Percentiles rank a stretch among this genome's conserved stretches.
phyloP scores from a whole-genome alignment of 2,888 invertebrate genomes.

The Drosophila meridiana region DNA sequence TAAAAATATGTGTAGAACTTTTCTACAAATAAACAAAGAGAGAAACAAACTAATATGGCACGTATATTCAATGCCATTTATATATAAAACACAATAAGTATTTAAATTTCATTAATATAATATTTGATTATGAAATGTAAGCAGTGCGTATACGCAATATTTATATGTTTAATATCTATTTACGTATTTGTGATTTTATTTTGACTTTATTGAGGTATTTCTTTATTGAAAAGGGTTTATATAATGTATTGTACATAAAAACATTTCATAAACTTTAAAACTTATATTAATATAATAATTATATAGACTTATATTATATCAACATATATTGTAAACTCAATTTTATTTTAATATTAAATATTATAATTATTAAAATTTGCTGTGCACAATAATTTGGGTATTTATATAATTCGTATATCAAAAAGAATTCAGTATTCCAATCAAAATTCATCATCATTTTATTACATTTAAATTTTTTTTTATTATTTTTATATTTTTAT shows the following conservation, averaged over 20 bases:
- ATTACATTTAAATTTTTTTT: no score
- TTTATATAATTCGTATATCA: no score
- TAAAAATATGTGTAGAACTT: not conserved
- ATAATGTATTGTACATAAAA: no score
- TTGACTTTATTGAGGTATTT: not conserved
- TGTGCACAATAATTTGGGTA: no score
- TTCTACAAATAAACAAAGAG: conserved; percentile 5
- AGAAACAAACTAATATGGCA: conserved; percentile 28
- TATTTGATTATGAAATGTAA: not conserved
- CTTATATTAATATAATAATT: not conserved
- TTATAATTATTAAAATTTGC: no score
- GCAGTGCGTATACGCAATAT: conserved; percentile 29
- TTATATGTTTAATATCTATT: not conserved
- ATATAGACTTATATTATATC: no score
- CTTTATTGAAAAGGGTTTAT: not conserved
- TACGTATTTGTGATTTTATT: not conserved
- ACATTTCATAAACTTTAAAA: not conserved
- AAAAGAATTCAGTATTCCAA: no score
- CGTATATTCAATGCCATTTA: conserved; percentile 11
- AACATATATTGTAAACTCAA: no score
- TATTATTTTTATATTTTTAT: no score
- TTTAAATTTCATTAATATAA: not conserved
- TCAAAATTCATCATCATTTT: no score
- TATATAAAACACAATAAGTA: not conserved
- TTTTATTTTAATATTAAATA: no score